Evolutionary conservation across 2,797 vertebrate genomes (phyloP), one percentile per base, ranked within the genome.

Genomic region (Agapornis canus): DNA sequence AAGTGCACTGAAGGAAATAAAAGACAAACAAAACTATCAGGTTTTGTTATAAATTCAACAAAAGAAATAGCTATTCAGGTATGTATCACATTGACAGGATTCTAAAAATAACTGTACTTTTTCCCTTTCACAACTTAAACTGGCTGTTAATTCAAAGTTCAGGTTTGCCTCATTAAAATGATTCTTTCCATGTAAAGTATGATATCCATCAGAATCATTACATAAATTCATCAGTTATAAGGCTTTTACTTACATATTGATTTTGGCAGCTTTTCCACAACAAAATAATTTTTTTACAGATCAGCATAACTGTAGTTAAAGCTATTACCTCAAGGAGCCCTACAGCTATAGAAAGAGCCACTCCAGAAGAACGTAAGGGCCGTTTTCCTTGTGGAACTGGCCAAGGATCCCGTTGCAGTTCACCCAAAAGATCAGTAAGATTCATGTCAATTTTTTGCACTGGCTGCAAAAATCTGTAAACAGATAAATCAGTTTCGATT

Each of bases 401-500:
- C 99, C 99, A 99, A 45, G 99, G 99, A 96, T 99, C 99, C 14
- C 99, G 98, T 73, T 99, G 99, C 63, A 99, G 97, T 96, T 99
- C 99, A 95, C 99, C 99, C 97, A 99, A 89, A 86, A 99, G 99
- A 97, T 99, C 99, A 5, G 99, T 99, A 84, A 99, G 98, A 97
- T 99, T 99, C 99, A 99, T 99, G 96, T 99, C 99, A 40, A 99
- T 98, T 95, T 99, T 99, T 98, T 99, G 99, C 61, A 99, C 99
- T 13, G 99, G 99, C 76, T 99, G 99, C 82, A 99, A 98, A 95
- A 99, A 99, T 97, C 99, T 99, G 77, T 22, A 85, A 93, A 92
- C 14, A 94, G 94, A 72, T 69, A 86, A 5, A 32, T 54, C 37
- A 83, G 39, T 64, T 72, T n/a, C 65, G 27, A 76, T n/a, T 65